A percentile compares a stretch with the other conserved stretches of the same genome.
phyloP scores from a whole-genome alignment of 1,140 invertebrate species.

The Papilio machaon region DNA sequence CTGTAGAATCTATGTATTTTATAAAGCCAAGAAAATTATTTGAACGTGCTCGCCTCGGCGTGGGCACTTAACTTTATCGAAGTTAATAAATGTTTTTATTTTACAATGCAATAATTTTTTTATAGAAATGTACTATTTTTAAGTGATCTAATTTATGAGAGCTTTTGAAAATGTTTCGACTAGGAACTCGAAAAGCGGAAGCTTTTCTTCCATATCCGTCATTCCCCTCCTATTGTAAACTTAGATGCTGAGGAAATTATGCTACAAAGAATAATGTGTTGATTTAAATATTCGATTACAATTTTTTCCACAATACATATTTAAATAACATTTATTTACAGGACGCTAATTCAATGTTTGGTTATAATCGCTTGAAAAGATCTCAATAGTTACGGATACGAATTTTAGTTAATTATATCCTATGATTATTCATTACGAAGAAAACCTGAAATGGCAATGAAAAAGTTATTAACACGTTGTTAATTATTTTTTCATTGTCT shows the following conservation, averaged over 20 bases:
- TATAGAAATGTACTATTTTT: background rate
- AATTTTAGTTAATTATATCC: background rate
- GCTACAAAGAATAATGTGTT: background rate
- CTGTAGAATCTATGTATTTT: background rate
- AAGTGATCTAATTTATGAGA: background rate
- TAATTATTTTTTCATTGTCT: background rate
- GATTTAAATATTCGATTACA: background rate
- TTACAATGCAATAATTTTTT: background rate
- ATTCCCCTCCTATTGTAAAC: background rate
- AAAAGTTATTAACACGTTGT: background rate
- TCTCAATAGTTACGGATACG: background rate
- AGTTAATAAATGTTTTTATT: background rate
- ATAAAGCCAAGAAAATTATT: background rate
- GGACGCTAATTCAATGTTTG: background rate
- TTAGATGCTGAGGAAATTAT: background rate
- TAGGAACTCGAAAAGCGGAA: background rate
- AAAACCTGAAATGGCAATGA: background rate
- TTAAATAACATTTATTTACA: background rate
- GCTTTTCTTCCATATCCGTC: slow-evolving; percentile 19
- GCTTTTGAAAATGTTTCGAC: slow-evolving; percentile 2
- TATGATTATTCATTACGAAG: background rate
- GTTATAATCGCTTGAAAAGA: background rate
- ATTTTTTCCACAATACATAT: background rate
- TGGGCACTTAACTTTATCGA: background rate
- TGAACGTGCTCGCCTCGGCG: background rate